phyloP scores from a whole-genome alignment of 2,888 invertebrate species.

The Hypomecis punctinalis region DNA sequence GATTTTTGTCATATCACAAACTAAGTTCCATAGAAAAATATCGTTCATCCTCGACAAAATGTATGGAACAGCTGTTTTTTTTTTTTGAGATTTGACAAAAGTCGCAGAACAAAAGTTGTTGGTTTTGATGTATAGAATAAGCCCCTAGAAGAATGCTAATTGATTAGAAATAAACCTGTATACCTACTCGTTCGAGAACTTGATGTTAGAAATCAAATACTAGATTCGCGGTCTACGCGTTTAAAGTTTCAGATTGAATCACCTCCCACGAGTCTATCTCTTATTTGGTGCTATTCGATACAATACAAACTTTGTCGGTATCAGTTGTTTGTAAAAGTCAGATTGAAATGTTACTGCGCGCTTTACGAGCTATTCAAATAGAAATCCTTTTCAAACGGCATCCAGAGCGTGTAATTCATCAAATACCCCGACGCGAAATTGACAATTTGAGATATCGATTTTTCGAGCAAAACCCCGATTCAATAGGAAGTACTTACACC shows the following conservation, averaged over 20 bases:
- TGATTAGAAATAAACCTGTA: too few relatives aligned
- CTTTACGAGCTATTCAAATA: slow-evolving; percentile 10
- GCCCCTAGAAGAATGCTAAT: too few relatives aligned
- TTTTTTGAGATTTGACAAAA: too few relatives aligned
- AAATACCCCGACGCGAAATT: background rate
- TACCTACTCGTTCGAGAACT: too few relatives aligned
- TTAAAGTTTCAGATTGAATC: background rate
- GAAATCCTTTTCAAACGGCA: background rate
- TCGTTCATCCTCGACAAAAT: too few relatives aligned
- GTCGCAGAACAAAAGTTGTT: too few relatives aligned
- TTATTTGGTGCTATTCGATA: background rate
- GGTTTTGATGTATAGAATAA: too few relatives aligned
- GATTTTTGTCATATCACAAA: too few relatives aligned
- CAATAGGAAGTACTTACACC: background rate
- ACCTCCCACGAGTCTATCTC: background rate
- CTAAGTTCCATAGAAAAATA: too few relatives aligned
- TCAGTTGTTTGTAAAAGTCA: slow-evolving; percentile 2
- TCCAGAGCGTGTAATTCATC: background rate
- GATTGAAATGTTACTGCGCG: slow-evolving; percentile 1
- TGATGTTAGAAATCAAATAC: too few relatives aligned
- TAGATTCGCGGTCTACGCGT: too few relatives aligned
- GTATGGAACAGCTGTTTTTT: too few relatives aligned
- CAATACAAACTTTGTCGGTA: background rate
- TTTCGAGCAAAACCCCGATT: background rate
- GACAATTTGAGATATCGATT: background rate